Conservation (phyloP, 2,113 vertebrate genomes). For the Verasper variegatus region DNA sequence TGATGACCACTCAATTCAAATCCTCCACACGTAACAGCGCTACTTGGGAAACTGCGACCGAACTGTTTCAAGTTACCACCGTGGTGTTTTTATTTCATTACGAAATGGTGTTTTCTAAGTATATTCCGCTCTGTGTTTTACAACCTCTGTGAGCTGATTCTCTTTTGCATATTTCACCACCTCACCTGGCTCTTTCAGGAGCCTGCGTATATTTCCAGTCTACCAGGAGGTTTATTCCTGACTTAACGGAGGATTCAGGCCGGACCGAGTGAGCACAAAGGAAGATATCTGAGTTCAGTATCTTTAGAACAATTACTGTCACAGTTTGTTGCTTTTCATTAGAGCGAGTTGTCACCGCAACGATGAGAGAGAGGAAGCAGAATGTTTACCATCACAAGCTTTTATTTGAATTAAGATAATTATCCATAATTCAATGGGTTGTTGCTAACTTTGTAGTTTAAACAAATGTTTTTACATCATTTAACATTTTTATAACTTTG, state of each 20-base stretch:
- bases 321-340: conserved; percentile 14
- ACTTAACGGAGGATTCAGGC: conserved; percentile 8
- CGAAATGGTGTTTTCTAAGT: neutral
- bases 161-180: neutral
- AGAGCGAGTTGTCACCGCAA: neutral
- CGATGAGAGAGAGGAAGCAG: too few relatives aligned
- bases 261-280: neutral
- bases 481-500: too few relatives aligned
- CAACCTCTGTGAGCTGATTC: conserved; percentile 34
- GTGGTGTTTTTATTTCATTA: neutral
- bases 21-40: neutral
- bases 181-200: conserved; percentile 24
- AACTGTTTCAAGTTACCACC: neutral
- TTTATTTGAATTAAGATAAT: too few relatives aligned
- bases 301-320: conserved; percentile 3
- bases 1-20: conserved; percentile 28
- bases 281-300: neutral
- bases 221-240: neutral
- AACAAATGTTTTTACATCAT: too few relatives aligned
- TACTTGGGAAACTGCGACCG: neutral
- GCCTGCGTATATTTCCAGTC: conserved; percentile 17
- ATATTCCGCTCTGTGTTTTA: conserved; percentile 31
- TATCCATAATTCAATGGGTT: too few relatives aligned
- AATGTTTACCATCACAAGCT: neutral
- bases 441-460: too few relatives aligned